Evolutionary conservation across 2,888 invertebrate genomes (phyloP).

Genomic region (Agonopterix alstromeriana): DNA sequence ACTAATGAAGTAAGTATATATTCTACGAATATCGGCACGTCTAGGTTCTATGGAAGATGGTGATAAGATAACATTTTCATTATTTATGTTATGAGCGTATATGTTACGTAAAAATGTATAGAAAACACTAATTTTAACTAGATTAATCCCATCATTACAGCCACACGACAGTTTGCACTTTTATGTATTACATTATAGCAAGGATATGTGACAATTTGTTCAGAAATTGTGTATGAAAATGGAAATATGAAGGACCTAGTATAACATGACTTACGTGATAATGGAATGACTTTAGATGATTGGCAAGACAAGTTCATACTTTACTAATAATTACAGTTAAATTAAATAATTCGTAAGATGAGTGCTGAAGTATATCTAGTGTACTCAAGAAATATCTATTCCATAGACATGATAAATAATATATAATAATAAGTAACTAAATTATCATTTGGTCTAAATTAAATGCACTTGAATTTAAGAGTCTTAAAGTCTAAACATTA

Average conservation of each 20-base stretch:
- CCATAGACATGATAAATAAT: constrained; percentile 9
- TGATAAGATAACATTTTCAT: constrained; percentile 18
- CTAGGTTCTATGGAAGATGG: constrained; percentile 31
- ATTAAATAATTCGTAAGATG: too few species aligned
- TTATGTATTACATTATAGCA: constrained; percentile 9
- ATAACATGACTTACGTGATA: not conserved
- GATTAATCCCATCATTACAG: constrained; percentile 27
- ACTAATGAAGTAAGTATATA: constrained; percentile 4
- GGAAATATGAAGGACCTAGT: not conserved
- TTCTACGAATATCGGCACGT: constrained; percentile 19
- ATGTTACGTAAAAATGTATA: constrained; percentile 22
- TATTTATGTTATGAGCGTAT: constrained; percentile 20
- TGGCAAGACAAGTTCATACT: constrained; percentile 36
- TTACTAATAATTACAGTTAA: not conserved
- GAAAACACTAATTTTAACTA: constrained; percentile 37
- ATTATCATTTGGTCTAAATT: constrained; percentile 61
- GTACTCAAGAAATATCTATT: too few species aligned
- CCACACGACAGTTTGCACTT: constrained; percentile 10
- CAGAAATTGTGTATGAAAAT: not conserved
- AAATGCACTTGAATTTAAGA: constrained; percentile 65
- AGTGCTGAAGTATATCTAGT: too few species aligned
- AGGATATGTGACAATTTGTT: constrained; percentile 18
- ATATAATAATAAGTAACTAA: constrained; percentile 30
- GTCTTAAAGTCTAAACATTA: constrained; percentile 55
- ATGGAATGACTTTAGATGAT: constrained; percentile 6